Percentiles rank a stretch among this genome's conserved stretches.
phyloP scores from a whole-genome alignment of 2,888 invertebrate species.

The Rhagium mordax region DNA sequence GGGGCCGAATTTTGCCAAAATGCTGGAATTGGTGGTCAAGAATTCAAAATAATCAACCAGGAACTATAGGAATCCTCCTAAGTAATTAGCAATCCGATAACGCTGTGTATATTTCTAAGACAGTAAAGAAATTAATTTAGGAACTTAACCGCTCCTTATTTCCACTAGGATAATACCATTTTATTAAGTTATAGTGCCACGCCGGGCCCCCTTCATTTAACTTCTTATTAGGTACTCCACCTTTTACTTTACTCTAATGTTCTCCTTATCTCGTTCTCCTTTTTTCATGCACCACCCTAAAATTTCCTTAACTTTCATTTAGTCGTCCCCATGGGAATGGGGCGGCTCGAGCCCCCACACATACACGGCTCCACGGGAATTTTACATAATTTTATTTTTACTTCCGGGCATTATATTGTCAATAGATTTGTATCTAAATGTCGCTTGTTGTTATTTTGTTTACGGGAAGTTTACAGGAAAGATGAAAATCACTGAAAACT shows the following conservation, averaged over 20 bases:
- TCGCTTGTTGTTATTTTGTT: not conserved
- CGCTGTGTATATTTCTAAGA: no score
- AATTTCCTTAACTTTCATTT: constrained; percentile 36
- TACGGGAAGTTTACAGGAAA: not conserved
- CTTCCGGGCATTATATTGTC: constrained; percentile 2
- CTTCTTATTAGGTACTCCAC: constrained; percentile 4
- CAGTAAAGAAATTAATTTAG: not conserved
- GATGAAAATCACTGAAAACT: no score
- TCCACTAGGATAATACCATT: not conserved
- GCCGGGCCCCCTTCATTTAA: not conserved
- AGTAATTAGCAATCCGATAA: no score
- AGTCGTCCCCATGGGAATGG: constrained; percentile 27
- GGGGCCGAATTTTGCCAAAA: no score
- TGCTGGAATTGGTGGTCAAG: no score
- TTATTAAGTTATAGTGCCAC: not conserved
- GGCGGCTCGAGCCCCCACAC: constrained; percentile 16
- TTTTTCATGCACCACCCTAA: constrained; percentile 29
- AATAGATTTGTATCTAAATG: constrained; percentile 8
- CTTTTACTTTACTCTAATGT: constrained; percentile 11
- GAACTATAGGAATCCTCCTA: no score
- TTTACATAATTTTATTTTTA: constrained; percentile 10
- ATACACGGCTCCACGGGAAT: not conserved
- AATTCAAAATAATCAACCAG: no score
- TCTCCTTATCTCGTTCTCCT: constrained; percentile 27
- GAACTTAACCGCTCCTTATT: not conserved